Percentiles rank a stretch among this genome's conserved stretches.
Evolutionary conservation across 2,797 vertebrate species (phyloP).

Genomic region (Cryptoprocta ferox): DNA sequence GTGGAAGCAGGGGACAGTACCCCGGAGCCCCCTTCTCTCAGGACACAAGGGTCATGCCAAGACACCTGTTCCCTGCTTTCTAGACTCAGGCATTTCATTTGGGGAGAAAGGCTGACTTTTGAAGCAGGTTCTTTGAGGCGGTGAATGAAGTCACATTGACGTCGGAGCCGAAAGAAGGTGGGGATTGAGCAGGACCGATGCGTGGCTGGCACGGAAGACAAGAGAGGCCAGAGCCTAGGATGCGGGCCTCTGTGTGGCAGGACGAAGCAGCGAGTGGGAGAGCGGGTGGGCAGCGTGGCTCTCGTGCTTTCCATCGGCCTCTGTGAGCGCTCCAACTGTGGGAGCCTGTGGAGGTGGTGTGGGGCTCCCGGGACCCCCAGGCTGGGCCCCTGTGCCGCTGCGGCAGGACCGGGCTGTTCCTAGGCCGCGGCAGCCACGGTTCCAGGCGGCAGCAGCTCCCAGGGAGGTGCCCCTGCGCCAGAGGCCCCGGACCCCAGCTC

Average conservation of each 20-base stretch:
- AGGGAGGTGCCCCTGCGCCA: neutral
- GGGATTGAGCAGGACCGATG: neutral
- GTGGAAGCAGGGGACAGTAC: neutral
- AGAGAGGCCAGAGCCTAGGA: neutral
- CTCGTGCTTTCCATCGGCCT: neutral
- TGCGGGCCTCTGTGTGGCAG: fast-evolving
- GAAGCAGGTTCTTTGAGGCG: neutral
- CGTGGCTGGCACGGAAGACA: neutral
- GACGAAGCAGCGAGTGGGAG: neutral
- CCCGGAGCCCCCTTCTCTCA: neutral
- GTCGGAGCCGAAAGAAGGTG: neutral
- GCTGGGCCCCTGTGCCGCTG: neutral
- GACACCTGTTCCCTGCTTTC: neutral
- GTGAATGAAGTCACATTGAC: neutral
- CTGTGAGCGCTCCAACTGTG: neutral
- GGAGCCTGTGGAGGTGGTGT: neutral
- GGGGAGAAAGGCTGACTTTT: neutral
- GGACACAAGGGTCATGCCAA: neutral
- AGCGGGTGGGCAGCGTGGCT: fast-evolving
- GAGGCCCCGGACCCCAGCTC: neutral
- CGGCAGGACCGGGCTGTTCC: neutral
- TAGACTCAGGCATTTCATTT: neutral
- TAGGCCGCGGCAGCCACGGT: neutral
- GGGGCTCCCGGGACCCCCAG: neutral
- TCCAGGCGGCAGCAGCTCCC: neutral